Conservation (phyloP, 2,888 invertebrate species). For the Torymus texanus region DNA sequence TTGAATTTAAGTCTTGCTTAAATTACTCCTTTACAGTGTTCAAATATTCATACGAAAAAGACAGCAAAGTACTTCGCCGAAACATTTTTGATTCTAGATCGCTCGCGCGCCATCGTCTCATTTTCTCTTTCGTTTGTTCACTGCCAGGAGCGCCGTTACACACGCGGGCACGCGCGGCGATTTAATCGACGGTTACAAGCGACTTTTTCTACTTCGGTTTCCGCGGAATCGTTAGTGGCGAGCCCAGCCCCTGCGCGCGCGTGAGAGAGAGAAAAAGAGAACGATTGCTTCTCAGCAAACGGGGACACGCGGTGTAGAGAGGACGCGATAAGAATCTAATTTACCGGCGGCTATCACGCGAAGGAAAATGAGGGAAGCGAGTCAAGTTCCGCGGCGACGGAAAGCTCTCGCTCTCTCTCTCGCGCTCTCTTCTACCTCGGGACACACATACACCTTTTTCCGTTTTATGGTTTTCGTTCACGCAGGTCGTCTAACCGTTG, state of each 20-base stretch:
- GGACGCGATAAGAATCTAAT: constrained; percentile 45
- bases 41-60: too few species aligned
- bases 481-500: constrained; percentile 17
- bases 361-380: constrained; percentile 46
- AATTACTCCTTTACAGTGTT: too few species aligned
- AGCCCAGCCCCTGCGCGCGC: neutral
- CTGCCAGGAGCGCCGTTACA: too few species aligned
- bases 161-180: neutral
- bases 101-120: too few species aligned
- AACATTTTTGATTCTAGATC: too few species aligned
- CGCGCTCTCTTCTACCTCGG: neutral
- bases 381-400: constrained; percentile 28
- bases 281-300: constrained; percentile 11
- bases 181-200: neutral
- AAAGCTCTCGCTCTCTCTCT: neutral
- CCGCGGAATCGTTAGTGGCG: neutral
- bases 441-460: neutral
- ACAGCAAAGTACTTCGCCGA: too few species aligned
- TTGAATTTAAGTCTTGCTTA: too few species aligned
- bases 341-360: constrained; percentile 38
- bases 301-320: neutral
- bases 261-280: neutral
- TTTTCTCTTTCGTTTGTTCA: too few species aligned
- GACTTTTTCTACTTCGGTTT: constrained; percentile 6
- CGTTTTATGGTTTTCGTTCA: constrained; percentile 38